Base-by-base conservation (phyloP, 2,888 invertebrate species). In the Acrobeloides nanus region DNA sequence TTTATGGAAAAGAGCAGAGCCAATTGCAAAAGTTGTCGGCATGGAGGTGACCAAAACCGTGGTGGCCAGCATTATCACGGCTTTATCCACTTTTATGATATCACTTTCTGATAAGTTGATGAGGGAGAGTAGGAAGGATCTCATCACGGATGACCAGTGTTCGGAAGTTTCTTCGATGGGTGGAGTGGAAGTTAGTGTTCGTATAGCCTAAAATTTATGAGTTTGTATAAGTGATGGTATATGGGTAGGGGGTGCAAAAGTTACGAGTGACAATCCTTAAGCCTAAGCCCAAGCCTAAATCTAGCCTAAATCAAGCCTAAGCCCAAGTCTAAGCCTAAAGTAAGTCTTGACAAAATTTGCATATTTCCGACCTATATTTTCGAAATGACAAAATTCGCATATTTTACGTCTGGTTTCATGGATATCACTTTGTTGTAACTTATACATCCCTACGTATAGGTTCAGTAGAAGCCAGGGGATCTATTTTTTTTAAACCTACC, bases 121-220 rank as follows among this genome's bases (percentile, higher is more conserved):
- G 5, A 93, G 82, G 66, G 88, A 89, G 10, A 85, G 86, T 29
- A 95, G 78, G 20, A 89, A 84, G 75, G 87, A 87, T 75, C 89
- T 88, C 61, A 93, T 76, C 81, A 81, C 44, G 83, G 55, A 54
- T 18, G 61, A 82, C 85, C 90, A 90, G 57, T 84, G 35, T 1
- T 27, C 39, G 1, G 45, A 35, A 2, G 51, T 48, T 8, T 49
- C 48, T 39, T 64, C 62, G 10, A 18, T 20, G n/a, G 23, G 10
- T 10, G 37, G 37, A 17, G 31, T 32, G 3, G 51, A 38, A 25
- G 23, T 25, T n/a, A 31, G 31, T 7, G 55, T 20, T 23, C 55
- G 35, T n/a, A 53, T n/a, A 25, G 33, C 38, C 24, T 37, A 29
- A 17, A 50, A 37, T 20, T 40, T 41, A n/a, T n/a, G n/a, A n/a